Percentiles rank a stretch among this genome's conserved stretches.
These are phyloP conservation scores for Rhabdomys dilectus DNA, from an alignment of 2,113 vertebrate genomes.

Conservation along the genomic window DNA sequence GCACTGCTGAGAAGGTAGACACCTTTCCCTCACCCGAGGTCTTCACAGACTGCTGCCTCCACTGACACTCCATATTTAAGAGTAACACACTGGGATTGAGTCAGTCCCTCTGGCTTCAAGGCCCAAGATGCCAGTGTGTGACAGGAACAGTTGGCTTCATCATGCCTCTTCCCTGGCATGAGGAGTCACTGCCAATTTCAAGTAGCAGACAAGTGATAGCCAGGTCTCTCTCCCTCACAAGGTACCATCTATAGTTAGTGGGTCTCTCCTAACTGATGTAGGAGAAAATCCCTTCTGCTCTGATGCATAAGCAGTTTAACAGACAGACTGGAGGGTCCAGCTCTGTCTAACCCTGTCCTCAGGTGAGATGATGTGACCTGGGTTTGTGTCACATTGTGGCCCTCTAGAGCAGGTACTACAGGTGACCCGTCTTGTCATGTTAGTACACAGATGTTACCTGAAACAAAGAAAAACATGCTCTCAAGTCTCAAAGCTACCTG, in stretches of 20 bases:
- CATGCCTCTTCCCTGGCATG: not conserved
- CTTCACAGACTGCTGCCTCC: not conserved
- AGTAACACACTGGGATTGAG: not conserved
- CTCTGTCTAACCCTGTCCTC: slow-evolving; percentile 3
- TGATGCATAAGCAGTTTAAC: not conserved
- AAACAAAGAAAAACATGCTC: not conserved
- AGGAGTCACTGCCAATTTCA: not conserved
- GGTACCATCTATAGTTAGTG: not conserved
- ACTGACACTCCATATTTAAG: not conserved
- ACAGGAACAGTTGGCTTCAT: not conserved
- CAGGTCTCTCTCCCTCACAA: not conserved
- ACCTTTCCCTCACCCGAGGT: not conserved
- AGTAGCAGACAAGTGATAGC: not conserved
- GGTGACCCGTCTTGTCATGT: not conserved
- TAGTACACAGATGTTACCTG: slow-evolving; percentile 5
- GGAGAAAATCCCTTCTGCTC: not conserved
- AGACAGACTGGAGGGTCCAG: not conserved
- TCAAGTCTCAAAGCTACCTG: not conserved
- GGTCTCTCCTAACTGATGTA: not conserved
- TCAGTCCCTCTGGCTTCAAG: not conserved
- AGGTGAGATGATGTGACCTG: slow-evolving; percentile 15
- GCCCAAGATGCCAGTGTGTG: not conserved
- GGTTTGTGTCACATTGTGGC: not conserved
- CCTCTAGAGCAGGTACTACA: not conserved
- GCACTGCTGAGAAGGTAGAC: not conserved